Conservation (phyloP, 2,888 invertebrate genomes). For the Poecilobothrus nobilitatus region DNA sequence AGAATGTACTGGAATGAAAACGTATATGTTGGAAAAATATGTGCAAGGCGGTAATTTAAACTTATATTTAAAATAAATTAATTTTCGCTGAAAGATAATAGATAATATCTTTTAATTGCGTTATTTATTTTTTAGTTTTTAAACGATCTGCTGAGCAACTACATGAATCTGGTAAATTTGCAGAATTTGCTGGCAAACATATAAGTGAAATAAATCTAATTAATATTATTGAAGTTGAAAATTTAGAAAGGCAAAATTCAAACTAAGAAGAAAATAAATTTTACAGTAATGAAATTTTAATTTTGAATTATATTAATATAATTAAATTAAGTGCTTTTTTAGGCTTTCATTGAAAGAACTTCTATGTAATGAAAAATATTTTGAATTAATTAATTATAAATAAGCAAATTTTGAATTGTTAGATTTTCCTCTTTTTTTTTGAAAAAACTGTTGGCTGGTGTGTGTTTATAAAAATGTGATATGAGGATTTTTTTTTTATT, state of each 20-base stretch:
- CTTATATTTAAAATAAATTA: neutral
- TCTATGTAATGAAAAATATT: no score
- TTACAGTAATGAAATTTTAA: no score
- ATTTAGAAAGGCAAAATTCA: conserved; percentile 42
- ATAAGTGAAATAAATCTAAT: conserved; percentile 65
- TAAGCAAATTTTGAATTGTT: no score
- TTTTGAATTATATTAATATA: no score
- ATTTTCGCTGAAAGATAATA: neutral
- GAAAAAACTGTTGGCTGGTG: no score
- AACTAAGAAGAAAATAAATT: neutral
- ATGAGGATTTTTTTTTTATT: no score
- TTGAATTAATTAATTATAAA: no score
- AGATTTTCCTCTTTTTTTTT: no score
- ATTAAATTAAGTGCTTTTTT: no score
- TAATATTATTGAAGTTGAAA: conserved; percentile 56
- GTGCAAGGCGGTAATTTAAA: conserved; percentile 51
- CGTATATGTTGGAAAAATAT: conserved; percentile 64
- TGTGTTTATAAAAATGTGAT: no score
- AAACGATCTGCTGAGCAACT: conserved; percentile 49
- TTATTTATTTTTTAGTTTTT: conserved; percentile 46
- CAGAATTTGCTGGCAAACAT: conserved; percentile 67
- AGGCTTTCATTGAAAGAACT: no score
- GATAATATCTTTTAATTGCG: neutral
- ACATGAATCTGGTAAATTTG: conserved; percentile 52
- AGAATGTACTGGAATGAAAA: conserved; percentile 61